Percentiles rank a stretch among this genome's conserved stretches.
Evolutionary conservation across 2,888 invertebrate genomes (phyloP).

Genomic region (Agriopis marginaria): DNA sequence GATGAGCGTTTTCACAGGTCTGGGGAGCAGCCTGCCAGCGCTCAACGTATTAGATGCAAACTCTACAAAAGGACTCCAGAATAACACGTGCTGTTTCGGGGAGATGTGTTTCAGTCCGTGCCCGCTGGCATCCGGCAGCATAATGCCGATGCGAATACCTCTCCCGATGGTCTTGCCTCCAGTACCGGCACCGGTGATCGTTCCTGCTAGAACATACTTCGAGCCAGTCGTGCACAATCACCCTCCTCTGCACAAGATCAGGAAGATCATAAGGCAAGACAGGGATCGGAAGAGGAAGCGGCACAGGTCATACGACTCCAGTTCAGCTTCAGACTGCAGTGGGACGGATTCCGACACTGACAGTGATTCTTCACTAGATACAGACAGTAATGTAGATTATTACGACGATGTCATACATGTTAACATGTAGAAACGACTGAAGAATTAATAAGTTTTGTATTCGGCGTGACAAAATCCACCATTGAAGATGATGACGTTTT

Average conservation of each 20-base stretch:
- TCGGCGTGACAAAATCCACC: too few species aligned
- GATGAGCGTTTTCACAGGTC: background rate
- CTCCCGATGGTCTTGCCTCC: slow-evolving; percentile 13
- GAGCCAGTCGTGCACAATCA: slow-evolving; percentile 74
- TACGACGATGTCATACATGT: slow-evolving; percentile 47
- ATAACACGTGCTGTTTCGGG: slow-evolving; percentile 35
- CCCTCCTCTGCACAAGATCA: slow-evolving; percentile 64
- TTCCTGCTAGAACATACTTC: slow-evolving; percentile 62
- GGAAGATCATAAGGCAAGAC: slow-evolving; percentile 53
- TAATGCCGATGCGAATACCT: background rate
- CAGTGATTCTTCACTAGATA: slow-evolving; percentile 29
- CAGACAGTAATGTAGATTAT: slow-evolving; percentile 43
- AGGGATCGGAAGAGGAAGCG: slow-evolving; percentile 34
- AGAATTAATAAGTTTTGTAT: too few species aligned
- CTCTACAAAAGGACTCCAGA: slow-evolving; percentile 4
- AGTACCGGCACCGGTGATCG: slow-evolving; percentile 54
- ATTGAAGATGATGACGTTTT: too few species aligned
- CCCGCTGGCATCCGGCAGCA: slow-evolving; percentile 8
- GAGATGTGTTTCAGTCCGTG: slow-evolving; percentile 29
- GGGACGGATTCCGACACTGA: slow-evolving; percentile 34
- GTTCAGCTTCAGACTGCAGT: slow-evolving; percentile 29
- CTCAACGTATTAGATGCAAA: background rate
- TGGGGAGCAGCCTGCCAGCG: background rate
- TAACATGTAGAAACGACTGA: slow-evolving; percentile 5
- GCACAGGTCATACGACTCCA: slow-evolving; percentile 22